Evolutionary conservation across 2,113 vertebrate species (phyloP), one percentile per base, ranked within the genome.

Genomic region (Ia io): DNA sequence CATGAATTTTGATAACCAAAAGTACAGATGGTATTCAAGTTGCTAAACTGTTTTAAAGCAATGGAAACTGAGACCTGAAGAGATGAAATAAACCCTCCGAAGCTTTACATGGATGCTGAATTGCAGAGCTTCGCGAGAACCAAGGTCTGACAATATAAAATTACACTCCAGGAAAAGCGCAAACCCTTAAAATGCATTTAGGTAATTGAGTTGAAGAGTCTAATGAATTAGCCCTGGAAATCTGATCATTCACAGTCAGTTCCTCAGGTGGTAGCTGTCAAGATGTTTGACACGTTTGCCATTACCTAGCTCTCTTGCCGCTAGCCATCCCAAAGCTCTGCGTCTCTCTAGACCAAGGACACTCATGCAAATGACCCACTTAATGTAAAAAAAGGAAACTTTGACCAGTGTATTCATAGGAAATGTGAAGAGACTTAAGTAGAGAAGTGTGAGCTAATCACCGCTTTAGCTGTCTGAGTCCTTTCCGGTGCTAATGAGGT

Each of bases 321-420:
- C 20, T 23, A 78, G 84, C 44, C 16, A 53, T 84, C 79, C 51
- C 40, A 59, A 42, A 51, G 51, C 44, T 92, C 30, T 73, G 8
- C 61, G 28, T 71, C 84, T 95, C 37, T 30, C 44, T 87, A 73
- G 35, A 93, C 84, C 30, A 90, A 95, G 79, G 70, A 90, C 70
- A 77, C 12, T 89, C 67, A 95, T 84, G 92, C 84, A 97, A 90
- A 96, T 95, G 35, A 84, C 47, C 79, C 59, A 95, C 37, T 93
- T 97, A 94, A 79, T 32, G 14, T 90, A 51, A 84, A 30, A 30
- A 40, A 65, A 74, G 32, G 35, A 95, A 90, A 90, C 51, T 63
- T 53, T 74, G 47, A 42, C 79, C 56, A 49, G 49, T 4, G 2
- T 70, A 12, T 80, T 91, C 56, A 32, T 14, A 82, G 84, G 9